Base-by-base conservation (phyloP, 2,888 invertebrate genomes). In the Agrochola lota region DNA sequence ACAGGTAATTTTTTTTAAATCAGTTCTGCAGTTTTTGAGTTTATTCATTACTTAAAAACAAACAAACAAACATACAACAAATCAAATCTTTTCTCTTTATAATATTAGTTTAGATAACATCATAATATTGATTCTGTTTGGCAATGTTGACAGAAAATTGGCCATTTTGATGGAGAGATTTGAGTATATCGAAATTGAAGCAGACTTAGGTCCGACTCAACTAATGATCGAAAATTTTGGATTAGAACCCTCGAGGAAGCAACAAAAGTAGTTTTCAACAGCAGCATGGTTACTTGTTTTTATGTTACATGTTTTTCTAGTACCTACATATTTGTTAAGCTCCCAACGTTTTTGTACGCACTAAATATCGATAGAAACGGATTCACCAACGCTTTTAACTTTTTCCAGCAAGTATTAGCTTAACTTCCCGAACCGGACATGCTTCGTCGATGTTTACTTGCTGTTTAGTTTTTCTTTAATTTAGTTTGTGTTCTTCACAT, bases 401-500 rank as follows among this genome's bases (percentile, higher is more conserved):
- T 88, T 81, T 81, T 81, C 77, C 55, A 67, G 75, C 77, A 83
- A 85, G 88, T 89, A 88, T 90, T 89, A 90, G 89, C 88, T 91
- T 83, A 85, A 89, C 87, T 90, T 81, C 80, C 78, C 80, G 67
- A 83, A 80, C 81, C 81, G 84, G 88, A 85, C 85, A 87, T 86
- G 87, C 81, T 74, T 71, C 79, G 75, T 72, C 86, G 84, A 89
- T 89, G 89, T 92, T 91, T 89, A 87, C 89, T 90, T 87, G 73
- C 83, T 87, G 90, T 90, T 90, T 89, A 90, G 91, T 90, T 92
- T 92, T 92, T 91, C 91, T 92, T 91, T 89, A 91, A 91, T 91
- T 91, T 89, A 87, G 85, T 92, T 92, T 91, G 87, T 89, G 88
- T 89, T 90, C 77, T 87, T 90, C 88, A 88, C 90, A 89, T 91